A percentile compares a stretch with the other conserved stretches of the same genome.
Evolutionary conservation across 2,113 vertebrate species (phyloP).

Genomic region (Choloepus hoffmanni): DNA sequence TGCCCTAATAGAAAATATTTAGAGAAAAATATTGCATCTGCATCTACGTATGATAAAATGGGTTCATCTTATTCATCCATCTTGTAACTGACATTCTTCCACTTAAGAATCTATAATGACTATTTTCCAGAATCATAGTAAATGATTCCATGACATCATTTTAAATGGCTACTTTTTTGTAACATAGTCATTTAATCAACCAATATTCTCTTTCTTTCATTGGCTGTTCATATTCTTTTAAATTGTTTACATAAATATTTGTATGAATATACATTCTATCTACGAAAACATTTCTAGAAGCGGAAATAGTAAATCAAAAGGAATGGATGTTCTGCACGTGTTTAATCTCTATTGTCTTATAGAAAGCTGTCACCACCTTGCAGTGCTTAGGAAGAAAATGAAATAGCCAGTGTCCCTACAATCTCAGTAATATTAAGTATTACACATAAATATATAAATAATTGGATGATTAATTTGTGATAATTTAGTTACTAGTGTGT

Average conservation of each 20-base stretch:
- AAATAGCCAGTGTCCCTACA: neutral
- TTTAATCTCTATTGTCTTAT: neutral
- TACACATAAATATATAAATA: neutral
- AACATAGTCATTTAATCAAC: neutral
- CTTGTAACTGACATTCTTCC: neutral
- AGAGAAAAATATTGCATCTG: neutral
- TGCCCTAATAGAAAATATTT: neutral
- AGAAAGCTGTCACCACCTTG: neutral
- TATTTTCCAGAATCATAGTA: too few relatives aligned
- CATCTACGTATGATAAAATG: neutral
- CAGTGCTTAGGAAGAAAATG: neutral
- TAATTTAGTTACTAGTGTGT: neutral
- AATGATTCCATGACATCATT: neutral
- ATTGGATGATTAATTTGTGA: neutral
- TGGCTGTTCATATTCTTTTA: neutral
- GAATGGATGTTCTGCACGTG: neutral
- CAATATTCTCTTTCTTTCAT: neutral
- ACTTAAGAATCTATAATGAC: neutral
- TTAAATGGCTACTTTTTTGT: neutral
- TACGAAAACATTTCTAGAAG: neutral
- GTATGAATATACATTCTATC: neutral
- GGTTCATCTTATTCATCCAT: neutral
- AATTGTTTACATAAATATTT: neutral
- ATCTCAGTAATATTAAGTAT: neutral
- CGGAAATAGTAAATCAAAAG: neutral